Conservation (phyloP, 2,113 vertebrate genomes). For the Dromaius novaehollandiae region DNA sequence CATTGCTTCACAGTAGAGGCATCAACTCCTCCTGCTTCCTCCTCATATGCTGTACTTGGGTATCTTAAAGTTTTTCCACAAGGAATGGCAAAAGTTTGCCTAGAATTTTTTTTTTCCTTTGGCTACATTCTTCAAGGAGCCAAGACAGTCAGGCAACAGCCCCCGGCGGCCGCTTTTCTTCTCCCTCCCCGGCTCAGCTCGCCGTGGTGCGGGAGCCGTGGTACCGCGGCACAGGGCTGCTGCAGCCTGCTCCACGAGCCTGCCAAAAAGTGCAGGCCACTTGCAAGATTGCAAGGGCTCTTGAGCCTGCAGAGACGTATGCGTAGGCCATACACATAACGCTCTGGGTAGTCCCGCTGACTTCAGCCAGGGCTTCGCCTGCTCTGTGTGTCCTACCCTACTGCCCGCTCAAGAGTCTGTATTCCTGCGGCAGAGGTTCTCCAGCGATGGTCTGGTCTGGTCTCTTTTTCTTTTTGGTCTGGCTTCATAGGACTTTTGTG, state of each 20-base stretch:
- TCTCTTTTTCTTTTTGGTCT: not conserved
- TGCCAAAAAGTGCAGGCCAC: too few species aligned
- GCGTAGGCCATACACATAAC: too few species aligned
- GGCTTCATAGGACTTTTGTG: fast-evolving
- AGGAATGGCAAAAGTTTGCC: not conserved
- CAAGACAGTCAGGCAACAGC: not conserved
- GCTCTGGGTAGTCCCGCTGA: not conserved
- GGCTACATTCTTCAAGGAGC: not conserved
- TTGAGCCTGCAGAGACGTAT: too few species aligned
- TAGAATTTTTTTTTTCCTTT: not conserved
- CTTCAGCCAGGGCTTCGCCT: too few species aligned
- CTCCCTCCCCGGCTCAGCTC: not conserved
- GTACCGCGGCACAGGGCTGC: too few species aligned
- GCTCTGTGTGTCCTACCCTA: too few species aligned
- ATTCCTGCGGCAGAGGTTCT: not conserved
- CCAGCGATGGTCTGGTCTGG: not conserved
- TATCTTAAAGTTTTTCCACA: not conserved
- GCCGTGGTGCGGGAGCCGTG: too few species aligned
- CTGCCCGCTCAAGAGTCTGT: fast-evolving
- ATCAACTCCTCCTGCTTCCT: not conserved
- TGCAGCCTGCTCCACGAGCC: too few species aligned
- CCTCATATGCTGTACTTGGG: not conserved
- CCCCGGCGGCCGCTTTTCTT: not conserved
- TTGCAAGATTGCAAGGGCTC: too few species aligned
- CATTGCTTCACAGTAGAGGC: not conserved